phyloP scores from a whole-genome alignment of 2,888 invertebrate genomes.

The Eumacrocentrus americanus region DNA sequence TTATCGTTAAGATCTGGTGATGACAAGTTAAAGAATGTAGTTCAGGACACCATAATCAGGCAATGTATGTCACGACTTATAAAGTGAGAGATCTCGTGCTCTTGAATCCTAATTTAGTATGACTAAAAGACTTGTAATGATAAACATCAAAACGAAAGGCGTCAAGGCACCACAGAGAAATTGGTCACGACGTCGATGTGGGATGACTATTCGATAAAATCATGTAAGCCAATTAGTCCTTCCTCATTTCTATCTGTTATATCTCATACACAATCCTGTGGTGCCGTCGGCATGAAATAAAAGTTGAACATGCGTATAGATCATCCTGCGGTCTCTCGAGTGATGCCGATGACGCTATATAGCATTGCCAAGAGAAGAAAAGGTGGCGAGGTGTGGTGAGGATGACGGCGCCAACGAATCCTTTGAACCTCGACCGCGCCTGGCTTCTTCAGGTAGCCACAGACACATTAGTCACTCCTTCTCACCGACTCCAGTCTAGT shows the following conservation, averaged over 20 bases:
- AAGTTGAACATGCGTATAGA: conserved; percentile 1
- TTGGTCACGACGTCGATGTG: conserved; percentile 9
- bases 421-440: conserved; percentile 58
- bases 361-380: conserved; percentile 38
- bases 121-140: conserved; percentile 11
- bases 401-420: conserved; percentile 59
- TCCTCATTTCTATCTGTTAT: conserved; percentile 16
- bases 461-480: conserved; percentile 62
- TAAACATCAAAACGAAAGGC: conserved; percentile 14
- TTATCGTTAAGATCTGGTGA: too few relatives aligned
- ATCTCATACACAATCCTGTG: conserved; percentile 11
- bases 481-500: conserved; percentile 34
- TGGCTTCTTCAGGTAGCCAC: conserved; percentile 60
- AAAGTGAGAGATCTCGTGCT: too few relatives aligned
- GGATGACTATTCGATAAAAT: conserved; percentile 24
- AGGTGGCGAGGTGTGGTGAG: conserved; percentile 46
- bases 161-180: conserved; percentile 1
- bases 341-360: conserved; percentile 30
- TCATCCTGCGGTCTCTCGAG: background rate
- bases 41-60: too few relatives aligned
- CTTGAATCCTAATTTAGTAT: background rate
- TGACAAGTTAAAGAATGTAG: too few relatives aligned
- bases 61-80: too few relatives aligned
- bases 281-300: conserved; percentile 11
- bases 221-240: conserved; percentile 29